phyloP scores from a whole-genome alignment of 2,888 invertebrate species.

The Noctua fimbriata region DNA sequence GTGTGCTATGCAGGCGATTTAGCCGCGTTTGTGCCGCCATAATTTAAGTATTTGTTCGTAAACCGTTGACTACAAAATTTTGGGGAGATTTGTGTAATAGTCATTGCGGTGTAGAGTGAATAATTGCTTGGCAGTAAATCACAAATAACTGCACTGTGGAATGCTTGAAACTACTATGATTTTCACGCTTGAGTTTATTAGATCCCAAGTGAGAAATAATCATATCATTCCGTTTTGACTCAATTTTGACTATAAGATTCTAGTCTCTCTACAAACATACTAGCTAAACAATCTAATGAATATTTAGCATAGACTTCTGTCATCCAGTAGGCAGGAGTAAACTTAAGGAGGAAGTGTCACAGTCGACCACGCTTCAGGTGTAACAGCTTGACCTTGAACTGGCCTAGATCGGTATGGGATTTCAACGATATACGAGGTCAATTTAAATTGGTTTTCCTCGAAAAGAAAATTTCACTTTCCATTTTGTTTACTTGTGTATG shows the following conservation, averaged over 20 bases:
- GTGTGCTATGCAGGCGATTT: constrained; percentile 23
- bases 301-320: neutral
- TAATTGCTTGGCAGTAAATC: constrained; percentile 23
- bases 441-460: neutral
- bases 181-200: neutral
- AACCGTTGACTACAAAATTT: constrained; percentile 26
- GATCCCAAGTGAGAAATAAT: constrained; percentile 11
- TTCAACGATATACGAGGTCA: neutral
- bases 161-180: neutral
- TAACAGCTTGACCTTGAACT: neutral
- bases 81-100: constrained; percentile 11
- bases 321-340: too few relatives aligned
- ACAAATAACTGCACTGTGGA: neutral
- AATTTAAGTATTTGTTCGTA: constrained; percentile 30
- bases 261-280: neutral
- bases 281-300: neutral
- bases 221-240: neutral
- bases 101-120: neutral
- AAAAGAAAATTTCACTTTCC: neutral
- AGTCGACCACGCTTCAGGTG: neutral
- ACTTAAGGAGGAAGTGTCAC: neutral
- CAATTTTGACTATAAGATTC: neutral
- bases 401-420: neutral
- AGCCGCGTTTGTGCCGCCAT: constrained; percentile 6
- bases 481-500: neutral